Percentiles rank a stretch among this genome's conserved stretches.
phyloP scores from a whole-genome alignment of 2,113 vertebrate genomes.

The Lagopus leucura region DNA sequence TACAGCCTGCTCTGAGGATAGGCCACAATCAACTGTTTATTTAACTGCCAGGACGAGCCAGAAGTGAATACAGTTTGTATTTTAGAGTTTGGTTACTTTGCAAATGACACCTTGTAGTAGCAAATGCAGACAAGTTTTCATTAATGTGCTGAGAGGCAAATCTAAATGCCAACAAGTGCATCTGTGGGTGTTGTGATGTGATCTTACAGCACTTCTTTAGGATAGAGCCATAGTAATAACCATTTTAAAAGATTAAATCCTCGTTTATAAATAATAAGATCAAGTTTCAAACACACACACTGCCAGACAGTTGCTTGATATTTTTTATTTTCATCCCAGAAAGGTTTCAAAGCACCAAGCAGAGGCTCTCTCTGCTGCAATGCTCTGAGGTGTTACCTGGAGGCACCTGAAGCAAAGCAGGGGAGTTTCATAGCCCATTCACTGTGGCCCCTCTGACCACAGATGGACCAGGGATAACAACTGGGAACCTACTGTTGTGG shows the following conservation, averaged over 20 bases:
- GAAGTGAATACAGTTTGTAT: background rate
- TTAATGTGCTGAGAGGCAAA: background rate
- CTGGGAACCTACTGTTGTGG: background rate
- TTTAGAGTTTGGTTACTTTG: background rate
- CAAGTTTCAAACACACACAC: background rate
- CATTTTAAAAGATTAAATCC: slow-evolving; percentile 30
- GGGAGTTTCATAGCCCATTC: background rate
- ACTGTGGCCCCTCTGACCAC: background rate
- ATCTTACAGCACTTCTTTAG: background rate
- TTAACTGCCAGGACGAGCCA: background rate
- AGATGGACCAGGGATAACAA: background rate
- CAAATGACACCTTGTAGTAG: background rate
- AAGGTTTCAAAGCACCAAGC: background rate
- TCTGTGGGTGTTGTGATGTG: background rate
- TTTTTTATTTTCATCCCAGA: background rate
- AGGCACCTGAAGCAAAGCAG: background rate
- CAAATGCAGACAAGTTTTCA: background rate
- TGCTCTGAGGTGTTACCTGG: background rate
- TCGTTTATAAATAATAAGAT: slow-evolving; percentile 46
- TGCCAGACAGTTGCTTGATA: slow-evolving; percentile 31
- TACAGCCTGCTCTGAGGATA: background rate
- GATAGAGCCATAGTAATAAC: slow-evolving; percentile 2
- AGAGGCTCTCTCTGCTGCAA: background rate
- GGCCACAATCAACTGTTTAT: background rate
- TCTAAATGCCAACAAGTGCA: background rate